Conservation (phyloP, 2,888 invertebrate genomes). For the Macaria liturata region DNA sequence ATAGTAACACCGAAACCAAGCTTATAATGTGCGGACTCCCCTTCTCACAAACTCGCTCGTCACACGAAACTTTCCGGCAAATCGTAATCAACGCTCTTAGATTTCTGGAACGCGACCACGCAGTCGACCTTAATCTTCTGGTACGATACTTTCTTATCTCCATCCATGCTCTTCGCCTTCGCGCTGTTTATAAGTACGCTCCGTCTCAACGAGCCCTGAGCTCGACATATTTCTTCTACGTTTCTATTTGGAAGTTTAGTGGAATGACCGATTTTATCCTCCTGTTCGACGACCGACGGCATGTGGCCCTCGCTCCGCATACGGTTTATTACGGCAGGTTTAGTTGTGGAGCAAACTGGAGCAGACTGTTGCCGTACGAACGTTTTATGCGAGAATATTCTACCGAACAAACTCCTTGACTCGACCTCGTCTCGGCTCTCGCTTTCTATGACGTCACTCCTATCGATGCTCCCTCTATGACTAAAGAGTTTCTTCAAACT, state of each 20-base stretch:
- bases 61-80: conserved; percentile 77
- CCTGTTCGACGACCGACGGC: conserved; percentile 53
- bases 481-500: conserved; percentile 79
- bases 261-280: conserved; percentile 67
- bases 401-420: conserved; percentile 55
- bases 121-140: conserved; percentile 72
- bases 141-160: conserved; percentile 64
- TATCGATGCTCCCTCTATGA: conserved; percentile 72
- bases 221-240: conserved; percentile 47
- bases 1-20: background rate
- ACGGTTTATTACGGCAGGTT: conserved; percentile 60
- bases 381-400: conserved; percentile 62
- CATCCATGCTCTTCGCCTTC: conserved; percentile 69
- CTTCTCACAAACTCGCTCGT: conserved; percentile 22
- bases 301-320: conserved; percentile 71
- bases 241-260: conserved; percentile 35
- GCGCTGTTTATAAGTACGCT: conserved; percentile 78
- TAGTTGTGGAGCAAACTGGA: conserved; percentile 61
- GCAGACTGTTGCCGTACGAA: conserved; percentile 74
- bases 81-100: conserved; percentile 68
- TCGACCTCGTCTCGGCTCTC: conserved; percentile 59
- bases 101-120: conserved; percentile 70
- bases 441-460: conserved; percentile 58
- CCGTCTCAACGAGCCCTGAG: conserved; percentile 65
- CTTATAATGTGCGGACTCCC: background rate